Evolutionary conservation across 2,888 invertebrate genomes (phyloP).

Genomic region (Drosophila tripunctata): DNA sequence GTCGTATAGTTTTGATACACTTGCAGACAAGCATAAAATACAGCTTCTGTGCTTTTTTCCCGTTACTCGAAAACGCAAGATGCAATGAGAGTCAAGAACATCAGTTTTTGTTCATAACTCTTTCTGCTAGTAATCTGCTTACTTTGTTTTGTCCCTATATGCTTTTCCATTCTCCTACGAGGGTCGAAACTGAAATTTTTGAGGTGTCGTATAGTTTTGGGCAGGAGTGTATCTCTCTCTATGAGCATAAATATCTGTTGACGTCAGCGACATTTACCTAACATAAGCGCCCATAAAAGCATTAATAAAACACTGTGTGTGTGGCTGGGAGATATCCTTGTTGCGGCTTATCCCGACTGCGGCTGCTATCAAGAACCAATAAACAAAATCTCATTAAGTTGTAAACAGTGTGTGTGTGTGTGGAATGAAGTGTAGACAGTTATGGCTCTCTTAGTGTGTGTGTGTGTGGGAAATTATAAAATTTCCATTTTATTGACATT

Average conservation of each 20-base stretch:
- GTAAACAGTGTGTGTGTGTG: constrained; percentile 39
- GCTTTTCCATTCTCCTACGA: too few species aligned
- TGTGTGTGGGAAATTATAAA: constrained; percentile 63
- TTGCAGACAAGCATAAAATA: too few species aligned
- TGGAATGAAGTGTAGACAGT: constrained; percentile 22
- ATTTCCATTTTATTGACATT: constrained; percentile 78
- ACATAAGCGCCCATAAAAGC: constrained; percentile 63
- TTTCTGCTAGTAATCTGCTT: too few species aligned
- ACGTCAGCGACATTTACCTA: constrained; percentile 54
- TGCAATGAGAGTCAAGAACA: too few species aligned
- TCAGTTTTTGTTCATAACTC: too few species aligned
- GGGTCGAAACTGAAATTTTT: too few species aligned
- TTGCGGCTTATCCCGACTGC: constrained; percentile 12
- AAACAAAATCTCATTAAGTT: constrained; percentile 75
- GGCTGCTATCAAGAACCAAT: constrained; percentile 66
- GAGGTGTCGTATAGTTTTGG: too few species aligned
- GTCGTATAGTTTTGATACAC: too few species aligned
- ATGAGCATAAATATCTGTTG: constrained; percentile 33
- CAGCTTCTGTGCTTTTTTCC: too few species aligned
- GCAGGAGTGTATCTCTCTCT: too few species aligned
- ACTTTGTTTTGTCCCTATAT: too few species aligned
- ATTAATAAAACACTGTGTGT: constrained; percentile 50
- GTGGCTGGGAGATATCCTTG: constrained; percentile 10
- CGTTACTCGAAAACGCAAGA: too few species aligned
- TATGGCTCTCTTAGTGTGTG: constrained; percentile 2